Conservation (phyloP, 2,113 vertebrate genomes). For the Ophthalmolycus amberensis region DNA sequence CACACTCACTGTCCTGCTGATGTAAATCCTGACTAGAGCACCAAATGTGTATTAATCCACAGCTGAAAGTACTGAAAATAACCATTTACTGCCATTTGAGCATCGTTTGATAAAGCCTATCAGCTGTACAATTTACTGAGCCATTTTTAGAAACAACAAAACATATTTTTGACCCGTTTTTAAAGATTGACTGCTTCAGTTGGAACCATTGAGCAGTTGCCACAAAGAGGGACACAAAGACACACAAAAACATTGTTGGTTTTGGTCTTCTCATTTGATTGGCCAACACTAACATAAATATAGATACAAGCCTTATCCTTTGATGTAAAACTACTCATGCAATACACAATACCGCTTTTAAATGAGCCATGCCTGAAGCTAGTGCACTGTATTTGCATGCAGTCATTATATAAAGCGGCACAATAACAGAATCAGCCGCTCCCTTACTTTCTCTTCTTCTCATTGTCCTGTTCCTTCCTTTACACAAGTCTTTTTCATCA, state of each 20-base stretch:
- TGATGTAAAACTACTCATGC: not conserved
- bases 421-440: conserved; percentile 2
- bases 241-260: not conserved
- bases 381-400: conserved; percentile 50
- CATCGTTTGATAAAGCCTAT: not conserved
- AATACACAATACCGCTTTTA: not conserved
- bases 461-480: conserved; percentile 8
- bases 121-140: not conserved
- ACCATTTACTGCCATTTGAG: not conserved
- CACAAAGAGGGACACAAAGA: not conserved
- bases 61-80: not conserved
- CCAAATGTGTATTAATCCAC: not conserved
- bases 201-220: not conserved
- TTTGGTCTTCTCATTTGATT: conserved; percentile 10
- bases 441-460: not conserved
- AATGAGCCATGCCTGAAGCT: conserved; percentile 20
- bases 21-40: not conserved
- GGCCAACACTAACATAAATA: not conserved
- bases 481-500: not conserved
- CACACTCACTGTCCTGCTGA: not conserved
- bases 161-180: not conserved
- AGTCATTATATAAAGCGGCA: conserved; percentile 8
- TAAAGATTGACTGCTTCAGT: not conserved
- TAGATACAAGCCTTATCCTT: not conserved
- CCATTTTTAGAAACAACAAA: not conserved